Evolutionary conservation across 2,797 vertebrate genomes (phyloP), one percentile per base, ranked within the genome.

Genomic region (Centropyge bicolor): DNA sequence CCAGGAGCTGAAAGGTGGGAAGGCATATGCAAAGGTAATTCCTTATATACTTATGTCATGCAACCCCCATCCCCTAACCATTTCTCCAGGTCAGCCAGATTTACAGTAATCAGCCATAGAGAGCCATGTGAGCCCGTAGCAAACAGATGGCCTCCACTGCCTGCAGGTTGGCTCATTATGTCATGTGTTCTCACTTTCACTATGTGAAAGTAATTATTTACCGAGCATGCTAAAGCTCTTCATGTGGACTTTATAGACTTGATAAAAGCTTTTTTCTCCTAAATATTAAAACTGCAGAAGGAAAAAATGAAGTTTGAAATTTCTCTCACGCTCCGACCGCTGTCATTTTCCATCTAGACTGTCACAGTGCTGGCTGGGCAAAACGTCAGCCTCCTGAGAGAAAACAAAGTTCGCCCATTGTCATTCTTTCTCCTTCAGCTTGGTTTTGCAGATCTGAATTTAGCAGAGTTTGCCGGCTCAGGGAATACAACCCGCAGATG

Each of bases 1-100:
- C 45, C 92, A 99, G 98, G 98, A 99, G 93, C 93, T 99, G 88
- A 99, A 99, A 93, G 98, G 98, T 61, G 98, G 98, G 76, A 99
- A 98, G 89, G 91, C 98, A 1, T 99, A 96, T 79, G 97, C 97
- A 89, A 99, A 99, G 98, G 98, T 99, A 96, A 95, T n/a, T 27
- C 4, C 36, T 66, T 54, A n/a, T 49, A 72, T 6, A 8, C 41
- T 65, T 61, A 6, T 6, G 9, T 40, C 60, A 8, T 7, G 16
- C 38, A 61, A 66, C 64, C 61, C 61, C 46, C 48, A 43, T 68
- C 0, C 52, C 31, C 52, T 12, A 8, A 72, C 60, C 46, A n/a
- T 49, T 60, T 60, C 78, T 82, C 17, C 46, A 54, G 59, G 38
- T 85, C 77, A 49, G 54, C 59, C 74, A 67, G 43, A 83, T 89